Percentiles rank a stretch among this genome's conserved stretches.
Evolutionary conservation across 2,888 invertebrate genomes (phyloP).

Genomic region (Tetropium fuscum): DNA sequence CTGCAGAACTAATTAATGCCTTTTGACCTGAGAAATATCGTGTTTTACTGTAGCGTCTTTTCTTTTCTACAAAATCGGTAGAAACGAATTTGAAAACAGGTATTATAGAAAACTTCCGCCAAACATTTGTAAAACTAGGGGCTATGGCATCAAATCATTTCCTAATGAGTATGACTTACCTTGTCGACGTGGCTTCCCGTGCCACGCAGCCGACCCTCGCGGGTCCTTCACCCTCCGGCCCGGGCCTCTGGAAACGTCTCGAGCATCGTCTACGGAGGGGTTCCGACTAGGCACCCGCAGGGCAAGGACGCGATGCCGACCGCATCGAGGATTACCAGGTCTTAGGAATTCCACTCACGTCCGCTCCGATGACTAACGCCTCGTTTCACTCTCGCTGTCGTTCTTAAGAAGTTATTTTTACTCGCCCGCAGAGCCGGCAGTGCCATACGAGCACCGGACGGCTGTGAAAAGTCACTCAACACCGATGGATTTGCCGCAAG

Average conservation of each 20-base stretch:
- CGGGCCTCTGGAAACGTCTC: slow-evolving; percentile 23
- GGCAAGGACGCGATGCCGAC: slow-evolving; percentile 24
- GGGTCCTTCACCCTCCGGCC: slow-evolving; percentile 16
- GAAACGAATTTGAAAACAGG: too few relatives aligned
- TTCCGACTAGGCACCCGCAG: slow-evolving; percentile 24
- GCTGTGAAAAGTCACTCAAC: background rate
- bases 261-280: slow-evolving; percentile 7
- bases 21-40: too few relatives aligned
- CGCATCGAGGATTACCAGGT: slow-evolving; percentile 17
- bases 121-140: too few relatives aligned
- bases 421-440: slow-evolving; percentile 5
- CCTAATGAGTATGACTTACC: too few relatives aligned
- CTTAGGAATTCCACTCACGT: slow-evolving; percentile 47
- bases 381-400: slow-evolving; percentile 35
- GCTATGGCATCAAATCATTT: too few relatives aligned
- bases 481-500: background rate
- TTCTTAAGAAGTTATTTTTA: slow-evolving; percentile 30
- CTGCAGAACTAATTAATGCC: too few relatives aligned
- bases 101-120: too few relatives aligned
- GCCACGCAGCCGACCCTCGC: slow-evolving; percentile 17
- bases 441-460: slow-evolving; percentile 7
- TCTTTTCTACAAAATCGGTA: too few relatives aligned
- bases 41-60: too few relatives aligned
- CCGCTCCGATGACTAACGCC: slow-evolving; percentile 46
- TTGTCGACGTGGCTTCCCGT: background rate